These are phyloP conservation scores for Hydropsyche betteni DNA, from an alignment of 2,888 invertebrate genomes.

Conservation along the genomic window DNA sequence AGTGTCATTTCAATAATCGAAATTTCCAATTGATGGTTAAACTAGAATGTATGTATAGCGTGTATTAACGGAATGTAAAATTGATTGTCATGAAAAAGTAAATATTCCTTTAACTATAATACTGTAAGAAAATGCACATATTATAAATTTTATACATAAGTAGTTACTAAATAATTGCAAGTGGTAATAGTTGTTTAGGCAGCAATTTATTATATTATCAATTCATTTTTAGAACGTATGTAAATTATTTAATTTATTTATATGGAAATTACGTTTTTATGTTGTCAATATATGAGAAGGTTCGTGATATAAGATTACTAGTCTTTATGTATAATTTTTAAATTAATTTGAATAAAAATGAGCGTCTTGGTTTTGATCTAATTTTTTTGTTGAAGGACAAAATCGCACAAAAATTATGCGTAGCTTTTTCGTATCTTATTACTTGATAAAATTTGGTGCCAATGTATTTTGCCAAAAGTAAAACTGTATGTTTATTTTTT, in stretches of 20 bases:
- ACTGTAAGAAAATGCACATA: constrained; percentile 5
- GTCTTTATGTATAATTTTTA: constrained; percentile 41
- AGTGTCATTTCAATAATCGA: too few relatives aligned
- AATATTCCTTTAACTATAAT: constrained; percentile 14
- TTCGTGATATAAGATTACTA: constrained; percentile 51
- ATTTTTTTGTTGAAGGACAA: not conserved
- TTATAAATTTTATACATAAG: constrained; percentile 5
- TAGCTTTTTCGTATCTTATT: constrained; percentile 12
- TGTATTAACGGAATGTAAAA: not conserved
- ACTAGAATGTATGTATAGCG: not conserved
- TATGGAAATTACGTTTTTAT: not conserved
- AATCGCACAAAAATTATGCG: constrained; percentile 23
- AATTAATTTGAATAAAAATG: not conserved
- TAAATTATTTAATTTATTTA: constrained; percentile 10
- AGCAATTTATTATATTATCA: not conserved
- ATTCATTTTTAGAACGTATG: not conserved
- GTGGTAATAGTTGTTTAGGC: constrained; percentile 19
- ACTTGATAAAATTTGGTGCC: constrained; percentile 30
- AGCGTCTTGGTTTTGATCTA: not conserved
- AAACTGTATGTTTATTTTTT: constrained; percentile 10
- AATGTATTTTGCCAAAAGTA: constrained; percentile 40
- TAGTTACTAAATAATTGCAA: constrained; percentile 13
- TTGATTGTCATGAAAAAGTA: not conserved
- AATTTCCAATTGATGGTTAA: not conserved
- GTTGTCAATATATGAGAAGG: constrained; percentile 38